Percentiles rank a stretch among this genome's conserved stretches.
These are phyloP conservation scores for Ceratina calcarata DNA, from an alignment of 1,140 invertebrate species.

Conservation along the genomic window DNA sequence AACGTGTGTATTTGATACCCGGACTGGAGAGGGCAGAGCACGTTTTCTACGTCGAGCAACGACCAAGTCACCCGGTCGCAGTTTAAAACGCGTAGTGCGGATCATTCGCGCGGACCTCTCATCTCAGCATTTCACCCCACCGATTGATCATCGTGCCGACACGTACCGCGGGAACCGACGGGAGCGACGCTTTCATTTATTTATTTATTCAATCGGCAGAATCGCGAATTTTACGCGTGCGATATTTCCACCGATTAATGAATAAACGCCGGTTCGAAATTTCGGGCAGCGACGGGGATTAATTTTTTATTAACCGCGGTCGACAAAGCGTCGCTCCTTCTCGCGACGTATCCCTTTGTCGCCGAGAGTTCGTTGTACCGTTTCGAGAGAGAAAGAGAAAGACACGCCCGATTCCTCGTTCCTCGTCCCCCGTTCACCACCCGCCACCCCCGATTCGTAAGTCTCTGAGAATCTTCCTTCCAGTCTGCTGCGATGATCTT, in stretches of 20 bases:
- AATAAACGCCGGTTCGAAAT: background rate
- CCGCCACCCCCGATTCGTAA: background rate
- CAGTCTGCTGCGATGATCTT: background rate
- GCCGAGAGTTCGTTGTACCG: slow-evolving; percentile 53
- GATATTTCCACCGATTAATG: too few relatives aligned
- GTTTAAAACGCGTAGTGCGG: too few relatives aligned
- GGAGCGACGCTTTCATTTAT: background rate
- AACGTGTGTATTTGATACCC: slow-evolving; percentile 52
- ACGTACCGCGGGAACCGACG: too few relatives aligned
- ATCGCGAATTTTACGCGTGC: background rate
- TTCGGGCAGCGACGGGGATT: background rate
- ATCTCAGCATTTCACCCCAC: too few relatives aligned
- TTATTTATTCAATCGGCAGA: background rate
- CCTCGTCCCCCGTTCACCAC: background rate
- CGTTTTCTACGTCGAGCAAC: slow-evolving; percentile 58
- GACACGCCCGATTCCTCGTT: background rate
- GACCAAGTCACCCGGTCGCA: slow-evolving; percentile 54
- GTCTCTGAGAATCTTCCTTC: background rate
- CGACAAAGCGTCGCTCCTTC: slow-evolving; percentile 27
- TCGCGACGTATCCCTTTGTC: background rate
- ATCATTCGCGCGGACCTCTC: too few relatives aligned
- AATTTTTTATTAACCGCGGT: slow-evolving; percentile 4
- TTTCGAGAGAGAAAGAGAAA: slow-evolving; percentile 47
- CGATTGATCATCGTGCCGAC: too few relatives aligned
- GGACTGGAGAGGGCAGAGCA: slow-evolving; percentile 75